Evolutionary conservation across 2,797 vertebrate species (phyloP), one percentile per base, ranked within the genome.

Genomic region (Ficedula albicollis): DNA sequence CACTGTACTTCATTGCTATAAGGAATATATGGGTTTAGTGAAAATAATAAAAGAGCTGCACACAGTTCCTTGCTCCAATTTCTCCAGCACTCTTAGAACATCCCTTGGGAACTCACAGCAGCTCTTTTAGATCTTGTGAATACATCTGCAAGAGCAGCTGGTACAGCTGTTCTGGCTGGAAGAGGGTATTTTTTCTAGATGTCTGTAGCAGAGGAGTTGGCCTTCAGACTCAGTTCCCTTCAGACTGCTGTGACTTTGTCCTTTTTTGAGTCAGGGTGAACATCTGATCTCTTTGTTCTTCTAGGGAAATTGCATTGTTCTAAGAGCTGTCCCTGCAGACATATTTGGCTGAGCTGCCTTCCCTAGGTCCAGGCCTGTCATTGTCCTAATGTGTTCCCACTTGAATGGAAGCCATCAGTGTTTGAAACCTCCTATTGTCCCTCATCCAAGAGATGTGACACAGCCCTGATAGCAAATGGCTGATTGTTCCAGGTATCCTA

Each of bases 271-370:
- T 56, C 68, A 68, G 30, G 10, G 25, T 0, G 3, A 93, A 64
- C 30, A 74, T 80, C 86, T 84, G 62, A 90, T 67, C 52, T 77
- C 68, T 83, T 87, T 96, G 90, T 95, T 93, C 93, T 95, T 74
- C 27, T 62, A 67, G 86, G 93, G 93, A 97, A 97, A 87, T 60
- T 30, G 26, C 86, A 77, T 90, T 97, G 94, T 97, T 96, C 81
- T n/a, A 41, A 80, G 75, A 84, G 41, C 75, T 75, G 78, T 96
- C 93, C 93, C 93, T 85, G 68, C 84, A 96, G 95, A 80, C 49
- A 2, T 48, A 63, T 94, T 96, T 96, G 94, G 93, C 96, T 88
- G 77, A 88, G 74, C 32, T 92, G 88, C 48, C 72, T 93, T 90
- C 67, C 76, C 72, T 51, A 64, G 68, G 90, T 89, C 73, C 74